Conservation (phyloP, 2,888 invertebrate genomes). For the Scrobipalpa atriplicella region DNA sequence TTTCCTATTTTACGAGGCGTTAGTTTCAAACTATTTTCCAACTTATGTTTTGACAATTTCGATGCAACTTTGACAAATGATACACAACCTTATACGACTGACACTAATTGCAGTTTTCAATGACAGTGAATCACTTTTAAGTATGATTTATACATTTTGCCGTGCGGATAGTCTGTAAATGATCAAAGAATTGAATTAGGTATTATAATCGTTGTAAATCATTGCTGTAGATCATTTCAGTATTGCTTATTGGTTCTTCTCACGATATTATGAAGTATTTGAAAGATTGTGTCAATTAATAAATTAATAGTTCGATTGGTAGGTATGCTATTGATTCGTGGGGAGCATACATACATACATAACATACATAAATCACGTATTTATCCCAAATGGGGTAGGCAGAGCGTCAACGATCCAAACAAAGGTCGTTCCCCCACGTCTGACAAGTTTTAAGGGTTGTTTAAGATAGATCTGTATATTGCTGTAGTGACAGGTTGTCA, state of each 20-base stretch:
- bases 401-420: too few species aligned
- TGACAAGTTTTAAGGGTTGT: too few species aligned
- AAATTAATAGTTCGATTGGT: too few species aligned
- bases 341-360: too few species aligned
- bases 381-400: too few species aligned
- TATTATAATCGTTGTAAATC: not conserved
- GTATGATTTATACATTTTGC: conserved; percentile 4
- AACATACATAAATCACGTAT: too few species aligned
- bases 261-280: not conserved
- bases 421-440: too few species aligned
- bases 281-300: too few species aligned
- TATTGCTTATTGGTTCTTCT: not conserved
- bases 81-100: not conserved
- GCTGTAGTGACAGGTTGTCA: too few species aligned
- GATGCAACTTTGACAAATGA: not conserved
- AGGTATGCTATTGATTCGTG: too few species aligned
- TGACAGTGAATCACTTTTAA: conserved; percentile 13
- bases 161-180: not conserved
- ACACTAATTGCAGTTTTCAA: conserved; percentile 3
- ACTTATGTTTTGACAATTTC: not conserved
- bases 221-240: not conserved
- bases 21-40: not conserved
- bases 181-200: not conserved
- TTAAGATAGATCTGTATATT: too few species aligned
- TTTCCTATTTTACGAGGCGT: too few species aligned